phyloP scores from a whole-genome alignment of 2,888 invertebrate species.

The Thelaira solivaga region DNA sequence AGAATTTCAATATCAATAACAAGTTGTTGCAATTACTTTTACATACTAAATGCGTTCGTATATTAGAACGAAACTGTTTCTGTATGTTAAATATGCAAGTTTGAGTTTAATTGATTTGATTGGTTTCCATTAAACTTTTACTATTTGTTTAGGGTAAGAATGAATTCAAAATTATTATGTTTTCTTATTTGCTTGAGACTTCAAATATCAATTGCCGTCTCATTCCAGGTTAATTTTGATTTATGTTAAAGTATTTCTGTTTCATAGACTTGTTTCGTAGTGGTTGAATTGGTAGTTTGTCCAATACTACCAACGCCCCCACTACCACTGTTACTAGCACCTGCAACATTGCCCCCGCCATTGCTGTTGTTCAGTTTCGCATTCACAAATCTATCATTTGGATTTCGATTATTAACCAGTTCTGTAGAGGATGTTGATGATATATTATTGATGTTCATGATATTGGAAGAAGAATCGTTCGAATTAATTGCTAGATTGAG shows the following conservation, averaged over 20 bases:
- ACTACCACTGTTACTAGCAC: conserved; percentile 47
- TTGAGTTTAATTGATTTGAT: no score
- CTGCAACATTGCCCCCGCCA: conserved; percentile 65
- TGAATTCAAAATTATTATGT: not conserved
- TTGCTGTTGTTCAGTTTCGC: conserved; percentile 31
- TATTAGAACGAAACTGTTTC: no score
- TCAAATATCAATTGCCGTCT: conserved; percentile 70
- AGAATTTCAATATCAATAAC: not conserved
- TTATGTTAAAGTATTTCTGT: conserved; percentile 93
- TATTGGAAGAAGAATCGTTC: conserved; percentile 30
- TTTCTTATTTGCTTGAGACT: not conserved
- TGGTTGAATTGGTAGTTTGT: conserved; percentile 74
- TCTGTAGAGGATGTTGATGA: conserved; percentile 27
- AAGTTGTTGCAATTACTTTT: not conserved
- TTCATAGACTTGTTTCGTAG: conserved; percentile 91
- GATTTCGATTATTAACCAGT: conserved; percentile 33
- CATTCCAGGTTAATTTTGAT: conserved; percentile 72
- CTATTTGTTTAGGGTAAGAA: not conserved
- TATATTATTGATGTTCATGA: conserved; percentile 17
- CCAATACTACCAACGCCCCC: conserved; percentile 67
- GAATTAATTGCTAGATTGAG: conserved; percentile 48
- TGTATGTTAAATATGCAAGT: no score
- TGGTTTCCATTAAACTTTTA: not conserved
- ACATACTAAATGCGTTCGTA: no score
- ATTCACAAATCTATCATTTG: conserved; percentile 44